Evolutionary conservation across 1,140 invertebrate species (phyloP), one percentile per base, ranked within the genome.

Genomic region (Phthorimaea operculella): DNA sequence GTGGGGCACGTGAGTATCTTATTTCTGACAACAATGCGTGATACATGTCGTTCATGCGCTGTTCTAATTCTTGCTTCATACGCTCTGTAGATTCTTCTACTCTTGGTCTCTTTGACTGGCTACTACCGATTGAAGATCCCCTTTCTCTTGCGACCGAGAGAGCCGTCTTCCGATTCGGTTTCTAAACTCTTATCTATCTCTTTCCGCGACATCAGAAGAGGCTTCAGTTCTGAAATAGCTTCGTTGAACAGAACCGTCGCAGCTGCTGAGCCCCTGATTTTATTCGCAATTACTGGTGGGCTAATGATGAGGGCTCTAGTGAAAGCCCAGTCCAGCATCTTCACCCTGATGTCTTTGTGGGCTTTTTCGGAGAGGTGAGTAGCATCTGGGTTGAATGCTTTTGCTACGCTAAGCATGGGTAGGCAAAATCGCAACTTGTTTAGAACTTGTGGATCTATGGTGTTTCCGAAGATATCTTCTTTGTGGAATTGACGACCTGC

Each of bases 271-370:
- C 63, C 66, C 44, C 59, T 50, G 10, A 70, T 39, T 56, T 52
- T 63, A 16, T 55, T 58, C 7, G 61, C 51, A 10, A 72, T 4
- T 0, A 53, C 12, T n/a, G 60, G 58, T 12, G 65, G 63, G 18
- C 63, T 61, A 3, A 68, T 59, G 17, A 72, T 68, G 0, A 70
- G 33, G 0, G 59, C 68, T 45, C 60, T 55, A 48, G 58, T 54
- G 33, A 70, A 66, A 6, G 65, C 45, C 66, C 68, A 70, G 6
- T 55, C 44, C n/a, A 70, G 50, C 63, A 73, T 66, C 16, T 48
- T 54, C 10, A 66, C 18, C 48, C 66, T 72, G 16, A 52, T 57
- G 14, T 64, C 53, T 16, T 34, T 56, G 48, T 48, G 66, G 4
- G 17, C n/a, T 33, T 60, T 61, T 54, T 73, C 61, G 8, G 60